Conservation (phyloP, 2,113 vertebrate genomes). For the Daphoenositta chrysoptera region DNA sequence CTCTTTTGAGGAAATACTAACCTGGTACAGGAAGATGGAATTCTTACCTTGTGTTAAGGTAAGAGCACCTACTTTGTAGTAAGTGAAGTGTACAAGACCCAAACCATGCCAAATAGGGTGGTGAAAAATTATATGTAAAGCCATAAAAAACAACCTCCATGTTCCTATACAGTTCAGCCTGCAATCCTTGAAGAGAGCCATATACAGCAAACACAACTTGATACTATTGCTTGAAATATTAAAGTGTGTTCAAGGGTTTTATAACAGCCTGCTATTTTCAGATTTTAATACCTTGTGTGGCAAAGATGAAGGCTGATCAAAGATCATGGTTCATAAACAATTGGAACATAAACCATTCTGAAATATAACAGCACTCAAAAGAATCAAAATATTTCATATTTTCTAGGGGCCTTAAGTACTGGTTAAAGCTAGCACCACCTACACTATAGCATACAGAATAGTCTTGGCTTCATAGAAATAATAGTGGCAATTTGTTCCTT, state of each 20-base stretch:
- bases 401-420: not conserved
- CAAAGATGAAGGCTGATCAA: not conserved
- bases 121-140: not conserved
- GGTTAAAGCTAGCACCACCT: not conserved
- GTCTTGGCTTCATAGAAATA: not conserved
- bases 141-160: not conserved
- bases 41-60: not conserved
- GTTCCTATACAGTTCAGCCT: not conserved
- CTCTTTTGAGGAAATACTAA: not conserved
- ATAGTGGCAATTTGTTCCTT: not conserved
- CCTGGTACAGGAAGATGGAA: not conserved
- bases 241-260: not conserved
- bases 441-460: not conserved
- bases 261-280: not conserved
- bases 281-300: not conserved
- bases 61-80: not conserved
- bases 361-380: not conserved
- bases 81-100: not conserved
- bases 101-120: not conserved
- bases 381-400: not conserved
- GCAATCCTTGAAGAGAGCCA: not conserved
- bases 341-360: not conserved
- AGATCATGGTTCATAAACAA: not conserved
- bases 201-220: not conserved
- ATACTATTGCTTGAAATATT: not conserved